Conservation (phyloP, 2,888 invertebrate genomes). For the Punctoribates punctum region DNA sequence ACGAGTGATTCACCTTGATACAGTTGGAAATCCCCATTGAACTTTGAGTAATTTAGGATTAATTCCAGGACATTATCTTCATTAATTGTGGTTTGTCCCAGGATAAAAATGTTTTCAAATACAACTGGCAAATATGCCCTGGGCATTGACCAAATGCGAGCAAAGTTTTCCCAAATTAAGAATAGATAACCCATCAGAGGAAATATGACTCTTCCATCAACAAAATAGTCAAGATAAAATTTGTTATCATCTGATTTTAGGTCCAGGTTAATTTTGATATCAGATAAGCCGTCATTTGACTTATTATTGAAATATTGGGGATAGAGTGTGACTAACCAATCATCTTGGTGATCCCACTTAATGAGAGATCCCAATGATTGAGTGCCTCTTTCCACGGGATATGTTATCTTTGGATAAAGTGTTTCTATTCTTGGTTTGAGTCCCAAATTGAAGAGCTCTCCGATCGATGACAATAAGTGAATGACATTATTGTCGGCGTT, state of each 20-base stretch:
- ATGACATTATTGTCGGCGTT: slow-evolving; percentile 78
- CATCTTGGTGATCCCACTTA: slow-evolving; percentile 84
- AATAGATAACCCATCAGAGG: slow-evolving; percentile 59
- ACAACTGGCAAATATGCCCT: slow-evolving; percentile 61
- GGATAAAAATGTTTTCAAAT: slow-evolving; percentile 62
- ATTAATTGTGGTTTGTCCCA: slow-evolving; percentile 85
- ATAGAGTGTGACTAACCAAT: slow-evolving; percentile 79
- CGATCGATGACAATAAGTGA: slow-evolving; percentile 66
- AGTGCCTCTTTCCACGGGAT: slow-evolving; percentile 84
- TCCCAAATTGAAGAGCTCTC: slow-evolving; percentile 46
- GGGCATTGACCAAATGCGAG: slow-evolving; percentile 65
- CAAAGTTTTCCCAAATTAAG: slow-evolving; percentile 78
- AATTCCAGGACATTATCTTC: slow-evolving; percentile 68
- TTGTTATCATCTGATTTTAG: slow-evolving; percentile 53
- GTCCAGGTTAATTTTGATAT: too few relatives aligned
- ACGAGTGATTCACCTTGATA: slow-evolving; percentile 52
- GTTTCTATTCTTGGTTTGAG: slow-evolving; percentile 57
- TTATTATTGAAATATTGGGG: slow-evolving; percentile 53
- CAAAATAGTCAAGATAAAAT: slow-evolving; percentile 68
- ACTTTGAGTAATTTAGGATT: slow-evolving; percentile 62
- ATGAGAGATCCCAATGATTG: slow-evolving; percentile 81
- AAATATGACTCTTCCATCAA: slow-evolving; percentile 58
- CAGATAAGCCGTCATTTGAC: too few relatives aligned
- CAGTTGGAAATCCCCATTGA: slow-evolving; percentile 55
- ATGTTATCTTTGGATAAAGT: slow-evolving; percentile 70